Conservation (phyloP, 2,888 invertebrate genomes). For the Rotaria macrura region DNA sequence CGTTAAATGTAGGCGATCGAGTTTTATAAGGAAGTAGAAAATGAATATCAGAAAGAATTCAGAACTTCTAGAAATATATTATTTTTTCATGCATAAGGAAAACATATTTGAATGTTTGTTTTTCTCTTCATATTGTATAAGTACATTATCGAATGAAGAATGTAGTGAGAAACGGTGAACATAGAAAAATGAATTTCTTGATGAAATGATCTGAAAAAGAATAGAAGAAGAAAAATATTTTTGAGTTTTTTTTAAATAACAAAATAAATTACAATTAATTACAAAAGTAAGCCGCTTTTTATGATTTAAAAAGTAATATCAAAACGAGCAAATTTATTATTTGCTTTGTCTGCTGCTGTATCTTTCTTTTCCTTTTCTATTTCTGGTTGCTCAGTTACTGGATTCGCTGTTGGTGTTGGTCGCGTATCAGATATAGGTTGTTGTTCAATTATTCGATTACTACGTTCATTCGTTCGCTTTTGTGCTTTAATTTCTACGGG, state of each 20-base stretch:
- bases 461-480: not conserved
- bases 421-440: not conserved
- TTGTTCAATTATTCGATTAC: not conserved
- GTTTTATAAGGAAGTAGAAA: too few relatives aligned
- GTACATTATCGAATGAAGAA: not conserved
- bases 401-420: not conserved
- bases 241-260: not conserved
- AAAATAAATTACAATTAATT: not conserved
- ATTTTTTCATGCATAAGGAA: too few relatives aligned
- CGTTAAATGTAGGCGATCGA: too few relatives aligned
- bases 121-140: not conserved
- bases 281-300: not conserved
- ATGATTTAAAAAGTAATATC: not conserved
- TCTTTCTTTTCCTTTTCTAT: slow-evolving; percentile 1
- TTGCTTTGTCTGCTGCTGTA: not conserved
- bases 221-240: not conserved
- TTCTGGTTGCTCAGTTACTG: not conserved
- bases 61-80: too few relatives aligned
- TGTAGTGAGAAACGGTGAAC: not conserved
- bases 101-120: too few relatives aligned
- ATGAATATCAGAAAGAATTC: too few relatives aligned
- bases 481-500: not conserved
- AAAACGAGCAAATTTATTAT: not conserved
- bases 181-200: not conserved
- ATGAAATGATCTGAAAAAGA: not conserved